These are phyloP conservation scores for Diploptera punctata DNA, from an alignment of 2,888 invertebrate genomes.

Conservation along the genomic window DNA sequence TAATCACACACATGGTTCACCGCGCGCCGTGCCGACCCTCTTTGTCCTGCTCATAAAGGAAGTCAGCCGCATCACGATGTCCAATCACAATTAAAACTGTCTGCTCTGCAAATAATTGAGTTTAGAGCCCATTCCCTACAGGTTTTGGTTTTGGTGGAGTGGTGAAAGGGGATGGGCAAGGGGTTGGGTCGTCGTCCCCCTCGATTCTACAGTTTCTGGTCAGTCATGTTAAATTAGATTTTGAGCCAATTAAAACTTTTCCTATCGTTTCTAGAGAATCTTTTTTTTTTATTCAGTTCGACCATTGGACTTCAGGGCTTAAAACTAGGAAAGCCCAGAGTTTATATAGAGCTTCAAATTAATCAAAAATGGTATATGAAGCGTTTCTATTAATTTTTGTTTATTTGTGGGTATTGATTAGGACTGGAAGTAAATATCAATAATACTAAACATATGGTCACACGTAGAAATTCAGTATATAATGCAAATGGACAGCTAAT, in stretches of 20 bases:
- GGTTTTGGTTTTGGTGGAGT: conserved; percentile 20
- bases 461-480: no score
- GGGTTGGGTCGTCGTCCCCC: neutral
- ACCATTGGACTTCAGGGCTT: conserved; percentile 24
- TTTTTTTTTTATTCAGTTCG: conserved; percentile 21
- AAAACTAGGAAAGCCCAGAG: neutral
- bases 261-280: conserved; percentile 36
- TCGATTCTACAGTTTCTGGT: conserved; percentile 34
- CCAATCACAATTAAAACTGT: conserved; percentile 43
- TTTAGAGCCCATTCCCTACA: conserved; percentile 26
- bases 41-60: conserved; percentile 6
- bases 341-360: neutral
- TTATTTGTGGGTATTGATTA: no score
- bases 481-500: no score
- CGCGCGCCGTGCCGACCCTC: neutral
- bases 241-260: conserved; percentile 43
- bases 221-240: conserved; percentile 44
- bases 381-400: no score
- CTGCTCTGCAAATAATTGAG: conserved; percentile 41
- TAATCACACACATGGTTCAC: neutral
- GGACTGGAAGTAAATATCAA: no score
- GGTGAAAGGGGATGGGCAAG: neutral
- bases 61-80: conserved; percentile 16
- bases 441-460: no score
- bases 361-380: neutral